Percentiles rank a stretch among this genome's conserved stretches.
Evolutionary conservation across 92 coral and sea anemone genomes (phyloP).

Genomic region (Zoanthus sansibaricus): DNA sequence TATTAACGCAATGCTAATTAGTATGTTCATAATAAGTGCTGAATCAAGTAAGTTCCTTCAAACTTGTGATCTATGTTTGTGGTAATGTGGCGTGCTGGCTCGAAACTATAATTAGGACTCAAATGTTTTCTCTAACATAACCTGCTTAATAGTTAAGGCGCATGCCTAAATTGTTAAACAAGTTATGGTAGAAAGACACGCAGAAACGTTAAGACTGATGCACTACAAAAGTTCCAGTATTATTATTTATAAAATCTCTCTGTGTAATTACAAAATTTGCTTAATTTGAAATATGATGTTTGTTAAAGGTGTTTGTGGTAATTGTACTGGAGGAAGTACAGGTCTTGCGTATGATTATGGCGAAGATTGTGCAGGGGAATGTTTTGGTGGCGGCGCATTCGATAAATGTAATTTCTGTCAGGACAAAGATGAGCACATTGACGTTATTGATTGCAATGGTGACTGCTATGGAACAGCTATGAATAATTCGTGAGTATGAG

Average conservation of each 20-base stretch:
- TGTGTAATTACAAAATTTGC: neutral
- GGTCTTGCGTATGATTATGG: neutral
- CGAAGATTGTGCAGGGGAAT: slow-evolving; percentile 1
- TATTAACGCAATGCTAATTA: too few species aligned
- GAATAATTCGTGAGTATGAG: neutral
- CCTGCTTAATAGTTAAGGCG: too few species aligned
- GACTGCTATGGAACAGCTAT: neutral
- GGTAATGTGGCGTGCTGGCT: too few species aligned
- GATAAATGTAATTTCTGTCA: neutral
- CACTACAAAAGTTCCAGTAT: neutral
- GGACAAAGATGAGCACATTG: neutral
- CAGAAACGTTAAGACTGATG: neutral
- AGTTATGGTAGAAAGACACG: neutral
- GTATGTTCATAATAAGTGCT: too few species aligned
- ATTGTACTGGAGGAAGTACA: slow-evolving; percentile 3
- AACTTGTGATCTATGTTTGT: too few species aligned
- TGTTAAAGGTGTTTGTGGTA: neutral
- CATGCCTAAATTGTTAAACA: neutral
- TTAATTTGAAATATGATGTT: neutral
- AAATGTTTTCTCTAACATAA: too few species aligned
- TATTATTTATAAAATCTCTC: neutral
- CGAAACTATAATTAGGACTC: too few species aligned
- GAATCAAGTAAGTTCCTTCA: too few species aligned
- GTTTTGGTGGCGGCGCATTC: neutral
- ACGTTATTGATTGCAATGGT: neutral